phyloP scores from a whole-genome alignment of 1,140 invertebrate species.

The Stratiolaelaps scimitus region DNA sequence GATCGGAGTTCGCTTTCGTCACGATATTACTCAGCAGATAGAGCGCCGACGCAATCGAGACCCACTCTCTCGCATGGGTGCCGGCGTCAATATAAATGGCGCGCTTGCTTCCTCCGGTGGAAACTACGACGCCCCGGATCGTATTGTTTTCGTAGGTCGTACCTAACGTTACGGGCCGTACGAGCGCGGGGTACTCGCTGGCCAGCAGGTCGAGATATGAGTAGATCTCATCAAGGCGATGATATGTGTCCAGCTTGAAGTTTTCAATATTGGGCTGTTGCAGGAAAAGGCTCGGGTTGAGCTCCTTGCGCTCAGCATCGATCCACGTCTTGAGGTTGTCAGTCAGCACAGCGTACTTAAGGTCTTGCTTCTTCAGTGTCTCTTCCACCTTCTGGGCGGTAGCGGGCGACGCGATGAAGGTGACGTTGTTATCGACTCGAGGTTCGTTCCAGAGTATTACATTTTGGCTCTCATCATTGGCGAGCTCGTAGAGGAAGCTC shows the following conservation, averaged over 20 bases:
- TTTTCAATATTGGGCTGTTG: neutral
- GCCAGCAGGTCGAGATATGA: conserved; percentile 42
- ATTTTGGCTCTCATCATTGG: neutral
- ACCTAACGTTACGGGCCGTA: conserved; percentile 45
- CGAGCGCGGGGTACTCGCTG: conserved; percentile 42
- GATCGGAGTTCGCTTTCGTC: conserved; percentile 37
- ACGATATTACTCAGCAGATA: conserved; percentile 67
- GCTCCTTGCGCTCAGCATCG: neutral
- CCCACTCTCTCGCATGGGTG: conserved; percentile 84
- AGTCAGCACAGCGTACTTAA: neutral
- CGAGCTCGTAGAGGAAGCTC: neutral
- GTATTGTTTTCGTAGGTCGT: conserved; percentile 44
- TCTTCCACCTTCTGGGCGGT: neutral
- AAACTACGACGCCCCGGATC: conserved; percentile 1
- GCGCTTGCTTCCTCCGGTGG: conserved; percentile 30
- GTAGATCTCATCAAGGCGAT: conserved; percentile 40
- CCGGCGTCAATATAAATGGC: conserved; percentile 43
- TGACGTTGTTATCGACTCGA: conserved; percentile 9
- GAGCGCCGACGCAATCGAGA: conserved; percentile 66
- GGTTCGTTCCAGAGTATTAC: conserved; percentile 1
- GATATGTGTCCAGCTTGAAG: conserved; percentile 11
- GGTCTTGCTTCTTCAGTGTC: neutral
- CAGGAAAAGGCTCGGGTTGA: conserved; percentile 2
- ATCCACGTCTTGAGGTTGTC: conserved; percentile 11
- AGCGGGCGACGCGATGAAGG: neutral